Evolutionary conservation across 2,888 invertebrate species (phyloP), one percentile per base, ranked within the genome.

Genomic region (Cremastobaeus sp.): DNA sequence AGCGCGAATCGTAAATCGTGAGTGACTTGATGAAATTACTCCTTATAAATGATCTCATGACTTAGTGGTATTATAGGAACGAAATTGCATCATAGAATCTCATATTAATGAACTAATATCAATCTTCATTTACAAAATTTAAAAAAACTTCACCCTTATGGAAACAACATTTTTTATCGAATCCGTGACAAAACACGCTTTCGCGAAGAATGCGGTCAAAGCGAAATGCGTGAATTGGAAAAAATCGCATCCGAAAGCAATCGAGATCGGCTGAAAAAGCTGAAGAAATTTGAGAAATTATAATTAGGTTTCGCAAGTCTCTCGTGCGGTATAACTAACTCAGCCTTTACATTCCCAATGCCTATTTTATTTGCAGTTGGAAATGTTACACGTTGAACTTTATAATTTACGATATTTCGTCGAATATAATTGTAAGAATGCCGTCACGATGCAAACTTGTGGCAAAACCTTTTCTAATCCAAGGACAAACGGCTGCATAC

Each of bases 391-490:
- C 57, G 71, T 32, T 75, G 75, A 75, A 75, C 75, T 75, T 75
- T 71, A 65, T 75, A 75, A 75, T 75, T 75, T 66, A 71, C 75
- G 66, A 75, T 75, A 71, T 75, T 75, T 75, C 62, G 75, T 71
- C 75, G 75, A 75, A 75, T 75, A 75, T 75, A 75, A 75, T 71
- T 59, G 75, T 71, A 75, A 75, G 75, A 71, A 75, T 75, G 75
- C 75, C 75, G 75, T 75, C 75, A 71, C 71, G 75, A 71, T 64
- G 71, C 75, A 70, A 70, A 74, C 69, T 70, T 64, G 69, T 37
- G 52, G 72, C 65, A 74, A 55, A 74, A 74, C 70, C 73, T 70
- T 76, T 73, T 71, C 73, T 76, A 76, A 76, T 73, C 72, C 76
- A 76, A 76, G 75, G 75, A 71, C 75, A 69, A 5, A 54, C 59